A percentile compares a stretch with the other conserved stretches of the same genome.
Evolutionary conservation across 2,797 vertebrate species (phyloP).

Genomic region (Molothrus aeneus): DNA sequence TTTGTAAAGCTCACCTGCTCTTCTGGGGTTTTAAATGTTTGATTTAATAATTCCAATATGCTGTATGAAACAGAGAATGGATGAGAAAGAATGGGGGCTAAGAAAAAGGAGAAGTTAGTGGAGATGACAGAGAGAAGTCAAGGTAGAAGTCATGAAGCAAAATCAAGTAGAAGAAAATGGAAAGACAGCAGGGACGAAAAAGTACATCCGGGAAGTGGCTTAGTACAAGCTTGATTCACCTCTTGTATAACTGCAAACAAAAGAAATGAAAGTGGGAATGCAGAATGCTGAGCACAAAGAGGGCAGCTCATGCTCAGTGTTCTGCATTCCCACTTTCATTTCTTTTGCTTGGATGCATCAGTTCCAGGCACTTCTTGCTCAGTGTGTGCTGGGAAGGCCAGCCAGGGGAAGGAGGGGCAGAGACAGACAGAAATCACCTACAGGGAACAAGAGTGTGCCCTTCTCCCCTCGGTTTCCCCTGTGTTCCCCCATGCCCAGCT

Average conservation of each 20-base stretch:
- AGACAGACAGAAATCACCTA: not conserved
- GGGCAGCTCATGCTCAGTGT: not conserved
- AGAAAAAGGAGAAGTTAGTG: not conserved
- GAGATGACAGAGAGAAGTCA: not conserved
- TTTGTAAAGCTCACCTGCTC: not conserved
- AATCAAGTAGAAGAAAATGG: not conserved
- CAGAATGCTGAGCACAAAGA: not conserved
- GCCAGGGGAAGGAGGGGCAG: not conserved
- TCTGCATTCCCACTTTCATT: not conserved
- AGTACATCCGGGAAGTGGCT: not conserved
- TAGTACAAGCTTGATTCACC: not conserved
- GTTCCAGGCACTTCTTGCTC: not conserved
- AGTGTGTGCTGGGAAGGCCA: not conserved
- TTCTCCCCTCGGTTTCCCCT: not conserved
- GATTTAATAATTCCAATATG: not conserved
- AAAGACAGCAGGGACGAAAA: not conserved
- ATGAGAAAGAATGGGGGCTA: not conserved
- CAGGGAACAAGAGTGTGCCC: not conserved
- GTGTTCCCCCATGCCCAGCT: not conserved
- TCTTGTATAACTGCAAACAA: not conserved
- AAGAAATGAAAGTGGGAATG: not conserved
- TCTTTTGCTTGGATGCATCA: fast-evolving
- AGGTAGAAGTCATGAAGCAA: not conserved
- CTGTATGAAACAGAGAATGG: not conserved
- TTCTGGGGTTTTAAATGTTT: not conserved